These are phyloP conservation scores for Cervus canadensis DNA, from an alignment of 2,113 vertebrate genomes.

Conservation along the genomic window DNA sequence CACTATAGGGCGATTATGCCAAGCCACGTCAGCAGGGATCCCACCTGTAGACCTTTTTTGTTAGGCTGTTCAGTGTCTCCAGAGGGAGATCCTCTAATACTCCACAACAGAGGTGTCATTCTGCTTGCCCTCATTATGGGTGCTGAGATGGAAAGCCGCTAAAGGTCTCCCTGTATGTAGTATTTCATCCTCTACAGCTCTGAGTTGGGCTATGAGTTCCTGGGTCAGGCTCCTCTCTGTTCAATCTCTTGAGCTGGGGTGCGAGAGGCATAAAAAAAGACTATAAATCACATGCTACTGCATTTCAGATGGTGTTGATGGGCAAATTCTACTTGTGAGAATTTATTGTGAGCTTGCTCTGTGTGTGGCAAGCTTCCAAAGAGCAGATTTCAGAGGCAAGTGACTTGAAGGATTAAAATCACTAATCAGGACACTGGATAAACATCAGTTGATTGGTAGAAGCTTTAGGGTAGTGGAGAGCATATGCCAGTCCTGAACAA, in stretches of 20 bases:
- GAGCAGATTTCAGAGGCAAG: background rate
- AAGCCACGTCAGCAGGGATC: background rate
- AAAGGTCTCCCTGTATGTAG: background rate
- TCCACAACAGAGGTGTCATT: background rate
- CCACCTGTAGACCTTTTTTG: background rate
- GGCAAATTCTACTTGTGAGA: background rate
- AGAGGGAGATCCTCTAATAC: background rate
- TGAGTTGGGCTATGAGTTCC: background rate
- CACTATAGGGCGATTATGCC: background rate
- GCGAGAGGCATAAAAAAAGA: background rate
- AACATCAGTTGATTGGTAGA: background rate
- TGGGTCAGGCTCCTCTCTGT: background rate
- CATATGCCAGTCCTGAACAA: background rate
- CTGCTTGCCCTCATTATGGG: background rate
- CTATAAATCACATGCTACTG: background rate
- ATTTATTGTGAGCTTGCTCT: background rate
- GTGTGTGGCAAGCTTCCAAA: background rate
- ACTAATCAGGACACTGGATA: background rate
- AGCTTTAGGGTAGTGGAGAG: background rate
- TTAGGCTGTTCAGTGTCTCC: background rate
- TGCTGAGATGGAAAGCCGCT: background rate
- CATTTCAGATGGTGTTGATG: background rate
- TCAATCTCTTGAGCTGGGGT: background rate
- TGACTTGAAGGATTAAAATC: background rate
- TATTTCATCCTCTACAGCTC: background rate